phyloP scores from a whole-genome alignment of 2,113 vertebrate species.

The Equus quagga region DNA sequence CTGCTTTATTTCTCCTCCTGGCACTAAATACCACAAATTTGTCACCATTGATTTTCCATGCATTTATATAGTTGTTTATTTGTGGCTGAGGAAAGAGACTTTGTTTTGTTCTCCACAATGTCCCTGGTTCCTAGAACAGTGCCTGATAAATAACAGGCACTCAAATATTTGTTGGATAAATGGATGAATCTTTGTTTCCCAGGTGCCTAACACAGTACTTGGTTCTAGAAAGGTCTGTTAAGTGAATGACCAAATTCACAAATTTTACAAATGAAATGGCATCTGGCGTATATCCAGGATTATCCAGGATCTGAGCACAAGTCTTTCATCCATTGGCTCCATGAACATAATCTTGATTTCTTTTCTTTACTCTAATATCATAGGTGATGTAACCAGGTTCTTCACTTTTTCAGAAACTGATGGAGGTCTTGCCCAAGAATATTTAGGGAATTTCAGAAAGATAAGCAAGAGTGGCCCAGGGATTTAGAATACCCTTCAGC shows the following conservation, averaged over 20 bases:
- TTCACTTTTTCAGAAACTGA: slow-evolving; percentile 36
- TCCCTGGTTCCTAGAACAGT: neutral
- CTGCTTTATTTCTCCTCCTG: neutral
- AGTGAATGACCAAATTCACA: neutral
- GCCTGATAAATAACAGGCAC: neutral
- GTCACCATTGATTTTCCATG: neutral
- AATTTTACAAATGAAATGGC: neutral
- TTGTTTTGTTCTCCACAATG: neutral
- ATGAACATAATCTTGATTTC: neutral
- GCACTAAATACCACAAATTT: neutral
- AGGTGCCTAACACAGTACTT: neutral
- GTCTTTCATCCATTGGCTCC: neutral
- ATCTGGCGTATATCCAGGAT: neutral
- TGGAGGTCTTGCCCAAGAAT: neutral
- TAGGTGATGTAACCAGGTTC: neutral
- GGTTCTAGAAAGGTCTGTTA: neutral
- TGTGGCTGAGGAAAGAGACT: neutral
- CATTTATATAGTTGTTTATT: neutral
- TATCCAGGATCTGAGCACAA: neutral
- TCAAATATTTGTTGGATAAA: neutral
- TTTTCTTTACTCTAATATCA: slow-evolving; percentile 27
- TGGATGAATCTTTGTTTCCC: neutral
- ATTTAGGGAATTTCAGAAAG: slow-evolving; percentile 35
- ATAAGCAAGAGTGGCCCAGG: neutral
- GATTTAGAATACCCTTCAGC: slow-evolving; percentile 4